Percentiles rank a stretch among this genome's conserved stretches.
Conservation (phyloP, 2,888 invertebrate species). For the Tryphoninae sp. region DNA sequence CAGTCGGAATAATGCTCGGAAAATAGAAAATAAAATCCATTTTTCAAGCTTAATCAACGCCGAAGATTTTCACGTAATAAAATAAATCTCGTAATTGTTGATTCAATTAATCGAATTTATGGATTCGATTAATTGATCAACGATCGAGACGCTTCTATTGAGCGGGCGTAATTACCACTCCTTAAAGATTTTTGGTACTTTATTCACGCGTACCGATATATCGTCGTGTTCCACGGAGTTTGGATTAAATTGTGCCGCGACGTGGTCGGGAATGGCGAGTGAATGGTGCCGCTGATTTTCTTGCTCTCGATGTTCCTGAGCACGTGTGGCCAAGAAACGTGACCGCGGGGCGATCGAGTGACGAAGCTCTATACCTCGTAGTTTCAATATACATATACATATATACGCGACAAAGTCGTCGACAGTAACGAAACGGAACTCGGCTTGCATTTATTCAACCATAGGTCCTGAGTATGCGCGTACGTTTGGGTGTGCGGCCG, state of each 20-base stretch:
- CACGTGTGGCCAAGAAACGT: conserved; percentile 62
- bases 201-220: not conserved
- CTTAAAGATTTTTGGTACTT: not conserved
- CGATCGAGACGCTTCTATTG: too few species aligned
- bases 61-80: too few species aligned
- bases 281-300: conserved; percentile 53
- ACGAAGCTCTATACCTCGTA: conserved; percentile 42
- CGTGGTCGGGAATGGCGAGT: conserved; percentile 45
- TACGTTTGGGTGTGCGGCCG: not conserved
- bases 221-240: not conserved
- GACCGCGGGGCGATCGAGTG: conserved; percentile 58
- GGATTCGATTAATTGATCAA: too few species aligned
- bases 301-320: conserved; percentile 38
- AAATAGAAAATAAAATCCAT: too few species aligned
- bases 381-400: not conserved
- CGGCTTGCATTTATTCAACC: conserved; percentile 20
- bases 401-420: conserved; percentile 32
- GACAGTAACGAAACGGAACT: conserved; percentile 56
- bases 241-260: conserved; percentile 43
- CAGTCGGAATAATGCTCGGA: too few species aligned
- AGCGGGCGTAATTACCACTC: too few species aligned
- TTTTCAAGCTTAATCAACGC: too few species aligned
- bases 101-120: too few species aligned
- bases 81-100: too few species aligned
- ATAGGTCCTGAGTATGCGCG: not conserved